Evolutionary conservation across 2,113 vertebrate species (phyloP).

Genomic region (Actinemys pallida): DNA sequence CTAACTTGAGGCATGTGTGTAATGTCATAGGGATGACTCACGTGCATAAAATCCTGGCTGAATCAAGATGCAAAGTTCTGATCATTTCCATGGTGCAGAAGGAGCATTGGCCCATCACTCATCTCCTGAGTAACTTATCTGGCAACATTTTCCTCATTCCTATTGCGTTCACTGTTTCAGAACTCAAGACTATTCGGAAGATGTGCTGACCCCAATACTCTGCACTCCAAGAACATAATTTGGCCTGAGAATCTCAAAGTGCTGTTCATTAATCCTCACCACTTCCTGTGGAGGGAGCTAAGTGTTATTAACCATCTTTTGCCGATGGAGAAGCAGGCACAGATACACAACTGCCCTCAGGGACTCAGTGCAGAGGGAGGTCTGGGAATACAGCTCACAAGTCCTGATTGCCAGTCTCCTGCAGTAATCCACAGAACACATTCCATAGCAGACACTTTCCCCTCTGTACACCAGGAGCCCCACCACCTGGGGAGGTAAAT

Average conservation of each 20-base stretch:
- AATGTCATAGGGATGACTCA: not conserved
- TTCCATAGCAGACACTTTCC: not conserved
- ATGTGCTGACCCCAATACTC: not conserved
- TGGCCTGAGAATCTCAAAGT: too few relatives aligned
- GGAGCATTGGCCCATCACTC: not conserved
- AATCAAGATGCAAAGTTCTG: not conserved
- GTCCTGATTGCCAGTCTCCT: not conserved
- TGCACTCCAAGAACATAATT: not conserved
- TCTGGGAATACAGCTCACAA: not conserved
- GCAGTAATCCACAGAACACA: not conserved
- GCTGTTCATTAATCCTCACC: not conserved
- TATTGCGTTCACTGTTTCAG: not conserved
- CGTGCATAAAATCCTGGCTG: not conserved
- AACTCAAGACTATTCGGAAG: not conserved
- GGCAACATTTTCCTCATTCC: not conserved
- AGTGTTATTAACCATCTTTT: not conserved
- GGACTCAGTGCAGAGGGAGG: not conserved
- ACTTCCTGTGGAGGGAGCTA: not conserved
- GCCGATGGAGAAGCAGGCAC: too few relatives aligned
- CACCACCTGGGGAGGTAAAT: not conserved
- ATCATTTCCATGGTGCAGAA: not conserved
- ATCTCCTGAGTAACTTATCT: not conserved
- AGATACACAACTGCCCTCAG: not conserved
- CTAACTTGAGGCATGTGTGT: not conserved
- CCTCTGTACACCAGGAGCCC: too few relatives aligned